phyloP scores from a whole-genome alignment of 2,888 invertebrate species.

The Dioctria linearis region DNA sequence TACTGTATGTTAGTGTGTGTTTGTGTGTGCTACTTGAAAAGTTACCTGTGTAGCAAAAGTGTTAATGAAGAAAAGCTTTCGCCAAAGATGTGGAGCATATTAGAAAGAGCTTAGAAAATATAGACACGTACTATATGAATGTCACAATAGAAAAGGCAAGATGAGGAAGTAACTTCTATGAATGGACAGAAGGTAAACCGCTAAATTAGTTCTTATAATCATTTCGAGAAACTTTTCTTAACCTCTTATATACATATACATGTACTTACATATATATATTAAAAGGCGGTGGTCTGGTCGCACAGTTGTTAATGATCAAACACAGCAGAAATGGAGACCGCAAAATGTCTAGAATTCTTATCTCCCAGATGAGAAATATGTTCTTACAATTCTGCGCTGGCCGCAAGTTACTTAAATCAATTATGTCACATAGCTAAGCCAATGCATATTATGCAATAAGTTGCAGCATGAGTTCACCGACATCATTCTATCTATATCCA shows the following conservation, averaged over 20 bases:
- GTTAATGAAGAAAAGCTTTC: too few species aligned
- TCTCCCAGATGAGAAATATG: slow-evolving; percentile 4
- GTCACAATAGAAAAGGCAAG: too few species aligned
- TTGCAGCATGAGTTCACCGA: slow-evolving; percentile 17
- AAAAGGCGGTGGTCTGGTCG: not conserved
- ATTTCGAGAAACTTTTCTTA: not conserved
- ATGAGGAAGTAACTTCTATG: too few species aligned
- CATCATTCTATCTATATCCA: too few species aligned
- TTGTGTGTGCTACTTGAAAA: too few species aligned
- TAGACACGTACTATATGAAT: too few species aligned
- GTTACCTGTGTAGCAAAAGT: too few species aligned
- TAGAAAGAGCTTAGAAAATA: too few species aligned
- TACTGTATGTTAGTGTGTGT: too few species aligned
- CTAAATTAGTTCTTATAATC: slow-evolving; percentile 16
- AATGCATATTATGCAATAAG: slow-evolving; percentile 6
- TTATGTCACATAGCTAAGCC: slow-evolving; percentile 22
- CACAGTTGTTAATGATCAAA: not conserved
- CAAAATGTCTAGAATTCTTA: slow-evolving; percentile 32
- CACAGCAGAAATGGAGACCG: slow-evolving; percentile 2
- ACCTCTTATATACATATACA: too few species aligned
- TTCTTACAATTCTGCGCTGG: slow-evolving; percentile 4
- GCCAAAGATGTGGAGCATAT: too few species aligned
- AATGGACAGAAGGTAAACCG: slow-evolving; percentile 7
- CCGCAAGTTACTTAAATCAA: slow-evolving; percentile 28
- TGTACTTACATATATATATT: too few species aligned